A percentile compares a stretch with the other conserved stretches of the same genome.
Conservation (phyloP, 2,113 vertebrate genomes). For the Jacana jacana region DNA sequence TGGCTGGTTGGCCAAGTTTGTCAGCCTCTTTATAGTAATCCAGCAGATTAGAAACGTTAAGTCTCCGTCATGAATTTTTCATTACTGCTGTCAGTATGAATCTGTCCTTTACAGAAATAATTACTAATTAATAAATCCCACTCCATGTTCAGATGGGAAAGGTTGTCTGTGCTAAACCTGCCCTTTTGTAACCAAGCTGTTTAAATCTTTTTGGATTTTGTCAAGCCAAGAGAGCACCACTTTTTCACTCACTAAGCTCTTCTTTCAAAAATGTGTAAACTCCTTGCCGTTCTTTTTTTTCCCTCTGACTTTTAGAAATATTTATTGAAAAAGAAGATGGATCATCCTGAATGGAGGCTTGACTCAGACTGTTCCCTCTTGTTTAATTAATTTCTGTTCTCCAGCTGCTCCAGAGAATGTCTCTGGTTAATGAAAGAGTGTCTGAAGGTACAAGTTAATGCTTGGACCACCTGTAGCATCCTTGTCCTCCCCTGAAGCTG, state of each 20-base stretch:
- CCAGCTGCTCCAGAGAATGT: neutral
- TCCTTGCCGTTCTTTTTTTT: neutral
- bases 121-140: slow-evolving; percentile 54
- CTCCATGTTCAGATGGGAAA: slow-evolving; percentile 25
- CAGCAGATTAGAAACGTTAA: slow-evolving; percentile 64
- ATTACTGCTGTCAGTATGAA: slow-evolving; percentile 39
- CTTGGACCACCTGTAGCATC: neutral
- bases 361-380: neutral
- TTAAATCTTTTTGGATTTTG: slow-evolving; percentile 16
- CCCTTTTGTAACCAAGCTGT: slow-evolving; percentile 10
- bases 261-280: neutral
- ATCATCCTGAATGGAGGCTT: neutral
- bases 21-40: slow-evolving; percentile 49
- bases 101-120: slow-evolving; percentile 48
- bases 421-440: neutral
- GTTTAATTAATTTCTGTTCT: neutral
- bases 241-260: neutral
- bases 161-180: neutral
- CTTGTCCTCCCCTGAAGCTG: neutral
- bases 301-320: slow-evolving; percentile 25
- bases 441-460: neutral
- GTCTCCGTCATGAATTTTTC: slow-evolving; percentile 40
- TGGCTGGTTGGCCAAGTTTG: slow-evolving; percentile 49
- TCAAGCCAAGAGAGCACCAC: slow-evolving; percentile 12
- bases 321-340: neutral